phyloP scores from a whole-genome alignment of 2,888 invertebrate genomes.

The Carterocephalus palaemon region DNA sequence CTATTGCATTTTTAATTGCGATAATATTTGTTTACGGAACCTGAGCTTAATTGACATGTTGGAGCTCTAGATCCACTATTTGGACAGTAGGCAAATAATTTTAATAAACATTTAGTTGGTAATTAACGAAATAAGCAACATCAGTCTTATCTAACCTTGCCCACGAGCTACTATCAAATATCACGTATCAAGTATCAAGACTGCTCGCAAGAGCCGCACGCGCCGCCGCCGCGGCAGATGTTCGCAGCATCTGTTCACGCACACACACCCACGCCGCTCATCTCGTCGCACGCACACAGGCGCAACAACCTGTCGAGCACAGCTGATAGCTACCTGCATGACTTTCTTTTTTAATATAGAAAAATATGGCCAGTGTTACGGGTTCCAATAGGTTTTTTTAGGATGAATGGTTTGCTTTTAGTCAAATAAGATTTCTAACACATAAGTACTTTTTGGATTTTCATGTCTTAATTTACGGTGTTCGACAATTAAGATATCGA shows the following conservation, averaged over 20 bases:
- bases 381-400: background rate
- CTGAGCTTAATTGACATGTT: too few species aligned
- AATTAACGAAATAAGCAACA: too few species aligned
- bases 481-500: too few species aligned
- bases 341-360: constrained; percentile 44
- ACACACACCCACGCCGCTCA: constrained; percentile 28
- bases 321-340: constrained; percentile 67
- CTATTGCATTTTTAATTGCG: background rate
- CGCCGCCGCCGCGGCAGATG: constrained; percentile 66
- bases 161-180: background rate
- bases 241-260: constrained; percentile 68
- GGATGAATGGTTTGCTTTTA: constrained; percentile 1
- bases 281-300: constrained; percentile 40
- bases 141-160: background rate
- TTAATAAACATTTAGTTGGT: background rate
- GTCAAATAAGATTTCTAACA: too few species aligned
- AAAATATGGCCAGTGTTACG: background rate
- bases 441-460: too few species aligned
- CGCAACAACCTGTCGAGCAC: constrained; percentile 38
- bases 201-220: constrained; percentile 42
- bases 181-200: constrained; percentile 48
- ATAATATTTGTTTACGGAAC: too few species aligned
- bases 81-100: too few species aligned
- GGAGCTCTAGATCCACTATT: too few species aligned
- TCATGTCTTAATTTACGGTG: too few species aligned